Evolutionary conservation across 2,113 vertebrate genomes (phyloP).

Genomic region (Lamprotornis superbus): DNA sequence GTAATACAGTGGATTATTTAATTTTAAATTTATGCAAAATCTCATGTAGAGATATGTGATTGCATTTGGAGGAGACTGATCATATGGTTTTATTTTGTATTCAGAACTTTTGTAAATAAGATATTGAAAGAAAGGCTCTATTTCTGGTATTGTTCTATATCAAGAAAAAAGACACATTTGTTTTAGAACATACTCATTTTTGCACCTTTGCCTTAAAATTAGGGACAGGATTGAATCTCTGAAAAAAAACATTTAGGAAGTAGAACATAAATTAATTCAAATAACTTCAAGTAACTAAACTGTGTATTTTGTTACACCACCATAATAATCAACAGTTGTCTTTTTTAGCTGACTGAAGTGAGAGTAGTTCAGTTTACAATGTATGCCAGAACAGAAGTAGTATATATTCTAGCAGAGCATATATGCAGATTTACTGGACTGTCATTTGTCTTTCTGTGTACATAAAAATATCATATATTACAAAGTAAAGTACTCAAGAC

Average conservation of each 20-base stretch:
- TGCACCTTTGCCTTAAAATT: background rate
- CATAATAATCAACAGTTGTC: background rate
- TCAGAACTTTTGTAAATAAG: background rate
- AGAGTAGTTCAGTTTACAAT: background rate
- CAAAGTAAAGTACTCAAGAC: background rate
- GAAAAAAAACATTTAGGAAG: accelerated
- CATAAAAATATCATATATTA: background rate
- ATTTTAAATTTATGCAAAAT: background rate
- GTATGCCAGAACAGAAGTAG: background rate
- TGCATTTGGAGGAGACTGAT: background rate
- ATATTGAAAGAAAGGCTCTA: background rate
- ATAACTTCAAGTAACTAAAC: background rate
- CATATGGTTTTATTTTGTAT: background rate
- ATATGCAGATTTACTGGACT: background rate
- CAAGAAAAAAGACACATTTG: background rate
- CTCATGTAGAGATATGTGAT: accelerated
- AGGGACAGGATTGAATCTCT: background rate
- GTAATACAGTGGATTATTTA: background rate
- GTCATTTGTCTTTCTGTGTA: background rate
- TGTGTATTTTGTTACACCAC: background rate
- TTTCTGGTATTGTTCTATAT: background rate
- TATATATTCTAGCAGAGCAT: background rate
- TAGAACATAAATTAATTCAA: background rate
- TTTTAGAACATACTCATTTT: background rate
- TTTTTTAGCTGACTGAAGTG: background rate